Evolutionary conservation across 1,140 invertebrate genomes (phyloP), one percentile per base, ranked within the genome.

Genomic region (Bombus sibiricus): DNA sequence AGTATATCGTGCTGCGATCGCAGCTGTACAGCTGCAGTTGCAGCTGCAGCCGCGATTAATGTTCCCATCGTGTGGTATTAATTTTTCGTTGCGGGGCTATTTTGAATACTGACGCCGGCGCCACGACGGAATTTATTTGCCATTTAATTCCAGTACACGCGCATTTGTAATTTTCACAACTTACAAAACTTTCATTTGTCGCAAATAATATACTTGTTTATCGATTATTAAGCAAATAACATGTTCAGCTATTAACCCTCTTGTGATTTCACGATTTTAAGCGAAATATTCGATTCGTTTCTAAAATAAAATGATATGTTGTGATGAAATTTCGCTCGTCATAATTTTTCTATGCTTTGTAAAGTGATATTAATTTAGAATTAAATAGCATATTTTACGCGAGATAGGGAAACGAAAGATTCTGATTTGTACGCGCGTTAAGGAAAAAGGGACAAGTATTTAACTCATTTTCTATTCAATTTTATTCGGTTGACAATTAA

Each of bases 21-120:
- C 41, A 18, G 59, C 25, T 81, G 66, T 22, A 34, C 6, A 15
- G 39, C 37, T 13, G 68, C 39, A 41, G 75, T 18, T 69, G 41
- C 81, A 86, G 32, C 25, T 75, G 66, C n/a, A 59, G 18, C 43
- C 62, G 62, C 62, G 34, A 79, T 88, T 88, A 87, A 88, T 79
- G 74, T 69, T 8, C 32, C 53, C 22, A 59, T 37, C 73, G 59
- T 28, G 59, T 37, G 10, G 25, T 71, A 79, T 83, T 88, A 78
- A 88, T 87, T 71, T 75, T 57, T 87, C 62, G 37, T 47, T 28
- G 37, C 47, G 8, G 6, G 15, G 62, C 78, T 64, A 74, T 74
- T 87, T 75, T 22, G 74, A 57, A 43, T 41, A 66, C 41, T 12
- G 32, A 75, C 72, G 22, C 74, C 53, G 13, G n/a, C 6, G 28